Base-by-base conservation (phyloP, 2,888 invertebrate species). In the Campoplex capitator region DNA sequence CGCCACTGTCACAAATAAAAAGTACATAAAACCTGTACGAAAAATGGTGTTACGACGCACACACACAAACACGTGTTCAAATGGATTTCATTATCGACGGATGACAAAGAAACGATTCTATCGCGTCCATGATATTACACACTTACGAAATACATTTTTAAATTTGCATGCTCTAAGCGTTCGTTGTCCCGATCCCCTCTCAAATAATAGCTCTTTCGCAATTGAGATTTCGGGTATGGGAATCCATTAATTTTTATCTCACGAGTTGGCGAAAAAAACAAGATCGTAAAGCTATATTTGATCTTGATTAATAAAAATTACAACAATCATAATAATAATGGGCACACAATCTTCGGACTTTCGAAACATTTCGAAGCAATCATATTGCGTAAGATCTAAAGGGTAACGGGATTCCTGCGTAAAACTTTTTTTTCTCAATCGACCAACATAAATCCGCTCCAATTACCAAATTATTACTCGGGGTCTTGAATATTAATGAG, bases 81-180 rank as follows among this genome's bases (percentile, higher is more conserved):
- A 70, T 23, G 13, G 42, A 42, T 62, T 62, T 62, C 32, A 62
- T 32, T 6, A 62, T 62, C 62, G 62, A 32, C 62, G 32, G 16
- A 16, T 62, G 62, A 32, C 62, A 32, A 32, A 62, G 16, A 32
- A 76, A 48, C 48, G 62, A 76, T n/a, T 7, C n/a, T 73, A 67
- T 38, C 78, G 73, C 67, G 73, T 73, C 73, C 67, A 58, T n/a
- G 42, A 7, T 51, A 54, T 38, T 13, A 16, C 56, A 1, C 35
- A 48, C 16, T 78, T 78, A 65, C 67, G 78, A 68, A 74, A 78
- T 38, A 51, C 23, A 42, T 56, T 51, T 75, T 38, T 16, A 58
- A 70, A 75, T 84, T 75, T 54, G 62, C 79, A 80, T 80, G 70
- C 42, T 18, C 74, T 45, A 51, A 81, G 67, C 67, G 58, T 71